Conservation (phyloP, 1,140 invertebrate genomes). For the Drosophila obscura region DNA sequence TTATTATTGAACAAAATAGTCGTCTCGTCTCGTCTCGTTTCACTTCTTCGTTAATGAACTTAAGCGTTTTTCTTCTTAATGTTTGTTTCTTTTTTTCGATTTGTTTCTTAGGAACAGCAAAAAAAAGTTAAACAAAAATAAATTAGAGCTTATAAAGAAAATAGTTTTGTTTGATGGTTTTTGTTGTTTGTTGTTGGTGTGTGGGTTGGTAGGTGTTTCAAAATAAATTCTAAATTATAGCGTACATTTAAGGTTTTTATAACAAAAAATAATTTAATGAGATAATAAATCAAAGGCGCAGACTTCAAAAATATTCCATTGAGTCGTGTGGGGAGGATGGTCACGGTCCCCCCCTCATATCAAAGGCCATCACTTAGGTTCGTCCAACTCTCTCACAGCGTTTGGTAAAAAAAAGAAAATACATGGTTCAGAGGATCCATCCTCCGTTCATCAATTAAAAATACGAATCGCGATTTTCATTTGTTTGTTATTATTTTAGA, state of each 20-base stretch:
- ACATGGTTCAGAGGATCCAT: slow-evolving; percentile 19
- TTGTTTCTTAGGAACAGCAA: slow-evolving; percentile 71
- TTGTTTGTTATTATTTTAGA: slow-evolving; percentile 68
- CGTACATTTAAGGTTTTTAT: slow-evolving; percentile 73
- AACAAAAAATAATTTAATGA: slow-evolving; percentile 82
- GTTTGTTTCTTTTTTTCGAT: slow-evolving; percentile 37
- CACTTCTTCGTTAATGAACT: slow-evolving; percentile 64
- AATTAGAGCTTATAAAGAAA: slow-evolving; percentile 80
- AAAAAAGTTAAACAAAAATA: slow-evolving; percentile 67
- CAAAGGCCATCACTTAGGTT: slow-evolving; percentile 75
- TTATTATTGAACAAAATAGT: slow-evolving; percentile 80
- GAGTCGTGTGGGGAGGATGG: slow-evolving; percentile 36
- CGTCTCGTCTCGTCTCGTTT: slow-evolving; percentile 28
- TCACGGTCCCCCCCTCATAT: slow-evolving; percentile 39
- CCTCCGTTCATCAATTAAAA: slow-evolving; percentile 47
- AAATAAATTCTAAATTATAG: slow-evolving; percentile 70
- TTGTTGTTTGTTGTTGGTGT: neutral
- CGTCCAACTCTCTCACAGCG: slow-evolving; percentile 72
- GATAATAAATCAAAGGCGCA: slow-evolving; percentile 78
- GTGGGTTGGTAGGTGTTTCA: slow-evolving; percentile 28
- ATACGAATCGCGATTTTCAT: slow-evolving; percentile 57
- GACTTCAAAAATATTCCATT: slow-evolving; percentile 76
- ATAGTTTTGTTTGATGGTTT: slow-evolving; percentile 53
- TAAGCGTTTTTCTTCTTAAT: slow-evolving; percentile 58
- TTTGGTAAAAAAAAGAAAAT: slow-evolving; percentile 57